Evolutionary conservation across 2,888 invertebrate genomes (phyloP), one percentile per base, ranked within the genome.

Genomic region (Tachystola acroxantha): DNA sequence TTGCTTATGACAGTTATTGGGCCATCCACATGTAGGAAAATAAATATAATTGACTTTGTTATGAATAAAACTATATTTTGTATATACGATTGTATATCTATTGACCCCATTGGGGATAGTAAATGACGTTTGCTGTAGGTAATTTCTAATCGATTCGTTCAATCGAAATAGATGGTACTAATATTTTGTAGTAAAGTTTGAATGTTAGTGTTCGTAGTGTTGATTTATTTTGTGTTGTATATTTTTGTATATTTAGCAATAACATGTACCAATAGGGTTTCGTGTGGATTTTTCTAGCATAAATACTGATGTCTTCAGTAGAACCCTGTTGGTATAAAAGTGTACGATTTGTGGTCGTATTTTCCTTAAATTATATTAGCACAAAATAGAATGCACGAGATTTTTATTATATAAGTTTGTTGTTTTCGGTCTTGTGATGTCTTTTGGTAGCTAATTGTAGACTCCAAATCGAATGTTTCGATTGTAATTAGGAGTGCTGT

Each of bases 121-220:
- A 30, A 47, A 58, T 27, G n/a, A 11, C 10, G 10, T 34, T 10
- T n/a, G n/a, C n/a, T n/a, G n/a, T n/a, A n/a, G n/a, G n/a, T n/a
- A 39, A 14, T 26, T 10, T 12, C 6, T 30, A 19, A 35, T 34
- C 27, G 27, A 24, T 27, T 12, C 19, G 13, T 34, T 16, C 56
- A 57, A 59, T 57, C 66, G 45, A 49, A 40, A 43, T 41, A 56
- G 65, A 64, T 61, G 63, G 64, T 72, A 68, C 66, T 72, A 72
- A 67, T 61, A 58, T 53, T 57, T 58, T 50, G 56, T 66, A 63
- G 60, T 38, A 29, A 40, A 36, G 51, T 63, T 16, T 59, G 55
- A 48, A 46, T 55, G 37, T 37, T 32, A 24, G 13, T 31, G 30
- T 20, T 20, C 10, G 7, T 24, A 22, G 14, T 34, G 10, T 24